Conservation (phyloP, 37 sponge, comb jelly and placozoan genomes). For the Bolinopsis microptera region DNA sequence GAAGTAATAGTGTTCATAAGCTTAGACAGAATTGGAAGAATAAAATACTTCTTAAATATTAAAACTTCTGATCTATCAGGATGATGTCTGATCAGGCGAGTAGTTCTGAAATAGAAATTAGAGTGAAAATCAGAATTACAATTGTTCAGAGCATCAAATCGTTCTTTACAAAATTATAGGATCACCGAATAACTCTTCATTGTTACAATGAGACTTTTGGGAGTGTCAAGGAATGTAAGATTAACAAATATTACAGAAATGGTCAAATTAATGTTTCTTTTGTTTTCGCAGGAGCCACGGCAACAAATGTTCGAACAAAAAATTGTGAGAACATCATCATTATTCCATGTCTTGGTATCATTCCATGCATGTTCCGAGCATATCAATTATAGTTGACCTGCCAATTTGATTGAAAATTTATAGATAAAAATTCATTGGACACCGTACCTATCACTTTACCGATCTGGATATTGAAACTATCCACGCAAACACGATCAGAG, state of each 20-base stretch:
- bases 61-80: constrained; percentile 65
- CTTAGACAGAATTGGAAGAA: background rate
- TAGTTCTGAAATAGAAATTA: background rate
- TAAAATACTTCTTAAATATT: constrained; percentile 65
- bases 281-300: background rate
- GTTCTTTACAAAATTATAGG: too few relatives aligned
- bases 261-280: background rate
- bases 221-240: too few relatives aligned
- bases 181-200: too few relatives aligned
- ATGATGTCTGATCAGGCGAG: constrained; percentile 47
- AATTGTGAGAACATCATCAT: background rate
- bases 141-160: background rate
- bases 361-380: background rate
- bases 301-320: background rate
- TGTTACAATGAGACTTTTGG: too few relatives aligned
- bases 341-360: background rate
- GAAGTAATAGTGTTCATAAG: constrained; percentile 17
- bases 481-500: too few relatives aligned
- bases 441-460: too few relatives aligned
- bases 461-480: too few relatives aligned
- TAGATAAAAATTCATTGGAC: too few relatives aligned
- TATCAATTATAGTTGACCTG: background rate
- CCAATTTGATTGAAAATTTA: too few relatives aligned
- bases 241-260: too few relatives aligned
- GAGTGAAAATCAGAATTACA: background rate